Evolutionary conservation across 2,797 vertebrate species (phyloP).

Genomic region (Pelodytes ibericus): DNA sequence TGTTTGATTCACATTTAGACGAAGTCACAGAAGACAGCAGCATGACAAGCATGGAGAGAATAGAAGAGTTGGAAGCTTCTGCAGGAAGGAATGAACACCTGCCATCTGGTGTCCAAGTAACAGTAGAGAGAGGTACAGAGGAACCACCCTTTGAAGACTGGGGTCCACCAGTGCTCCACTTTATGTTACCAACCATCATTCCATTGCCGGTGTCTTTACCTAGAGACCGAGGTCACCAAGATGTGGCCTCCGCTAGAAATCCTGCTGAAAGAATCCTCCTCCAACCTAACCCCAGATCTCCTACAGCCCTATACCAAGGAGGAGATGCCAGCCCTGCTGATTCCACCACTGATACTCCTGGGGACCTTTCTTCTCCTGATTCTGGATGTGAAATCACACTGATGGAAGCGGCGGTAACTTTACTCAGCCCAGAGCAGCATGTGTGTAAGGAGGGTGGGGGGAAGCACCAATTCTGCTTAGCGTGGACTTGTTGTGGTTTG

Average conservation of each 20-base stretch:
- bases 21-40: conserved; percentile 1
- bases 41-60: not conserved
- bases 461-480: conserved; percentile 22
- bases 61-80: conserved; percentile 12
- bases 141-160: conserved; percentile 38
- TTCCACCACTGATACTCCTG: conserved; percentile 10
- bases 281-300: conserved; percentile 57
- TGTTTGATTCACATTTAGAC: conserved; percentile 8
- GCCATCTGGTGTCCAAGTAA: conserved; percentile 27
- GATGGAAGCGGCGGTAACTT: conserved; percentile 75
- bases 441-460: conserved; percentile 35
- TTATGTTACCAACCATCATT: conserved; percentile 47
- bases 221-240: conserved; percentile 32
- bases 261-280: conserved; percentile 30
- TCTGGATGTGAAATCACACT: conserved; percentile 76
- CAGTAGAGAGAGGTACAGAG: conserved; percentile 5
- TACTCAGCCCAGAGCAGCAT: conserved; percentile 53
- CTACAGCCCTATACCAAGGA: conserved; percentile 59
- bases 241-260: conserved; percentile 5
- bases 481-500: conserved; percentile 54
- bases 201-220: conserved; percentile 33
- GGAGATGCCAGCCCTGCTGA: conserved; percentile 22
- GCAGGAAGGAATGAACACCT: not conserved
- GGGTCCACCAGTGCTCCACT: conserved; percentile 41
- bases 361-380: conserved; percentile 67